These are phyloP conservation scores for Protophormia terraenovae DNA, from an alignment of 2,888 invertebrate genomes.

Conservation along the genomic window DNA sequence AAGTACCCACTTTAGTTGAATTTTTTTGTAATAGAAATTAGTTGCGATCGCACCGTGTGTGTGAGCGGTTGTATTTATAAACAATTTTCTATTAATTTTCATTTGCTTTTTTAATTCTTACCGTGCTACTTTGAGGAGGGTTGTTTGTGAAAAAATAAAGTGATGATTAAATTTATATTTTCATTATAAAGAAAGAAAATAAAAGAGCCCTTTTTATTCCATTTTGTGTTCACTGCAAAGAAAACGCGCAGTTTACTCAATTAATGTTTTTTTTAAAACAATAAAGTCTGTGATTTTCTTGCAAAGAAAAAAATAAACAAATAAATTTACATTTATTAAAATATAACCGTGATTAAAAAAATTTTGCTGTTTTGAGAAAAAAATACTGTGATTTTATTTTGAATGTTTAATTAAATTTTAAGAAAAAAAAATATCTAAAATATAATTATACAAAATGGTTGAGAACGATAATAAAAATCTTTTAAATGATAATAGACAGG, in stretches of 20 bases:
- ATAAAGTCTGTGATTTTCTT: constrained; percentile 28
- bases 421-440: constrained; percentile 37
- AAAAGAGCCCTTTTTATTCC: constrained; percentile 38
- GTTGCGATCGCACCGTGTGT: constrained; percentile 77
- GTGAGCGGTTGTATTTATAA: constrained; percentile 67
- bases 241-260: constrained; percentile 49
- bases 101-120: neutral
- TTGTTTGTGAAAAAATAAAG: constrained; percentile 27
- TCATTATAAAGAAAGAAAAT: constrained; percentile 17
- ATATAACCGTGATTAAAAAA: neutral
- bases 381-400: constrained; percentile 62
- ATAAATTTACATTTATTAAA: neutral
- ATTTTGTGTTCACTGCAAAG: constrained; percentile 12
- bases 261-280: neutral
- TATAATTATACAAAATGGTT: constrained; percentile 76
- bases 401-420: constrained; percentile 65
- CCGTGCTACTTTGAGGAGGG: constrained; percentile 20
- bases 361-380: neutral
- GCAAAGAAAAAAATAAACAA: constrained; percentile 19
- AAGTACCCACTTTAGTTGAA: constrained; percentile 48
- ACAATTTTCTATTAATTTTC: constrained; percentile 20
- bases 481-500: constrained; percentile 79
- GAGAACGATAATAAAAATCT: constrained; percentile 80
- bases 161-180: constrained; percentile 3
- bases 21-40: constrained; percentile 71